Evolutionary conservation across 2,113 vertebrate species (phyloP), one percentile per base, ranked within the genome.

Genomic region (Gila orcuttii): DNA sequence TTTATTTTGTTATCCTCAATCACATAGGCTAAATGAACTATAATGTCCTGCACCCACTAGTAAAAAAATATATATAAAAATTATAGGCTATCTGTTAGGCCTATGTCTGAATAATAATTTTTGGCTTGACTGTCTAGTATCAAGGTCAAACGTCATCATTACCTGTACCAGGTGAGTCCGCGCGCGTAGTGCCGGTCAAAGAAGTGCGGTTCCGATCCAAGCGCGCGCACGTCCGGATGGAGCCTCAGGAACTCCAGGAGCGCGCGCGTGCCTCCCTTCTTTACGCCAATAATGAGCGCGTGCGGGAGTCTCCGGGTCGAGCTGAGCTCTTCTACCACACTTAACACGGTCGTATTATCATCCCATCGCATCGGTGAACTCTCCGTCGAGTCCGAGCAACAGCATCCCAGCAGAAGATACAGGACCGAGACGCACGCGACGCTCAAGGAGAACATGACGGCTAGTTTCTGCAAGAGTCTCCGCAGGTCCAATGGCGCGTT

Each of bases 111-210:
- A 42, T 42, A 42, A 42, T 42, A 7, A 8, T 42, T 7, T 42
- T 42, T 42, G 39, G 7, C 8, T 42, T 42, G 39, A 42, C 39
- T 42, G 42, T 42, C 9, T 42, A 42, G 9, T 10, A 42, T 42
- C 42, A 42, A 42, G 42, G 42, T 42, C 42, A 9, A 9, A 42
- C 1, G 42, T 42, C 42, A 2, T 10, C 42, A 77, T 89, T 93
- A 96, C 95, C 95, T 95, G 95, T 96, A 96, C 95, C 95, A 96
- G 82, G 92, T 91, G 86, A 96, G 85, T 36, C 95, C 95, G 12
- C 94, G 94, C 39, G 92, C 90, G 91, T 95, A 96, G 91, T 95
- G 94, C 87, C 95, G 90, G 89, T 96, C 95, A 79, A 96, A 96
- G 89, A 96, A 96, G 91, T 96, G 95, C 36, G 95, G 94, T 52